Percentiles rank a stretch among this genome's conserved stretches.
Conservation (phyloP, 2,113 vertebrate genomes). For the Taurulus bubalis region DNA sequence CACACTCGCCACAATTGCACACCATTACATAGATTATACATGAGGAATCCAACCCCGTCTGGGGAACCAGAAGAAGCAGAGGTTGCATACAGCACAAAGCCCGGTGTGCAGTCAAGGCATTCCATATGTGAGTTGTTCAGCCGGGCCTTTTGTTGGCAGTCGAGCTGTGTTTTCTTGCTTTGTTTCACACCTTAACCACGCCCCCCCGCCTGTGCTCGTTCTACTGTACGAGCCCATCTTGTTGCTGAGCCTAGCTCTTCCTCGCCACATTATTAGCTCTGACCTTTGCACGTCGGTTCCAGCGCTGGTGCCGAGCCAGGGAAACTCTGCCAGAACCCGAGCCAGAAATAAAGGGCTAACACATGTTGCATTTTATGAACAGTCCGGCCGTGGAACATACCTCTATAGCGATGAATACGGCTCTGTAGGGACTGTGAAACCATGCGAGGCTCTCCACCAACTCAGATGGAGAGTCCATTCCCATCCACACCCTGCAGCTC, state of each 20-base stretch:
- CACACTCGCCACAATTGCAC: constrained; percentile 46
- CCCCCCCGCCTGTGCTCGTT: neutral
- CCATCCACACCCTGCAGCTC: constrained; percentile 47
- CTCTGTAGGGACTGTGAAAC: constrained; percentile 61
- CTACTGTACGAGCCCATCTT: constrained; percentile 34
- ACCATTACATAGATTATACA: constrained; percentile 43
- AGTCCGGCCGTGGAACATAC: constrained; percentile 36
- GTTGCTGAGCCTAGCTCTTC: constrained; percentile 60
- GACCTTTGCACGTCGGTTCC: constrained; percentile 66
- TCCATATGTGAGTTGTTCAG: constrained; percentile 15
- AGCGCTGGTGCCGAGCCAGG: constrained; percentile 58
- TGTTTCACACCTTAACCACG: constrained; percentile 31
- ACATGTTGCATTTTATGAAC: constrained; percentile 74
- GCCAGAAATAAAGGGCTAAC: constrained; percentile 77
- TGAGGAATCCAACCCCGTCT: constrained; percentile 32
- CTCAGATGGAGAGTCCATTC: constrained; percentile 15
- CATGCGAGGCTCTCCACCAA: constrained; percentile 30
- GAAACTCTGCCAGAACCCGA: constrained; percentile 54
- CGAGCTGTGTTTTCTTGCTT: constrained; percentile 25
- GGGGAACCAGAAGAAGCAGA: constrained; percentile 17
- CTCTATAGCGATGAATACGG: constrained; percentile 41
- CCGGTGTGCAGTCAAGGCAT: constrained; percentile 51
- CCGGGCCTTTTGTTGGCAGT: constrained; percentile 38
- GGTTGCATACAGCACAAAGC: neutral
- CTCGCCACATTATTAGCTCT: constrained; percentile 69